phyloP scores from a whole-genome alignment of 1,140 invertebrate species.

The Drosophila azteca region DNA sequence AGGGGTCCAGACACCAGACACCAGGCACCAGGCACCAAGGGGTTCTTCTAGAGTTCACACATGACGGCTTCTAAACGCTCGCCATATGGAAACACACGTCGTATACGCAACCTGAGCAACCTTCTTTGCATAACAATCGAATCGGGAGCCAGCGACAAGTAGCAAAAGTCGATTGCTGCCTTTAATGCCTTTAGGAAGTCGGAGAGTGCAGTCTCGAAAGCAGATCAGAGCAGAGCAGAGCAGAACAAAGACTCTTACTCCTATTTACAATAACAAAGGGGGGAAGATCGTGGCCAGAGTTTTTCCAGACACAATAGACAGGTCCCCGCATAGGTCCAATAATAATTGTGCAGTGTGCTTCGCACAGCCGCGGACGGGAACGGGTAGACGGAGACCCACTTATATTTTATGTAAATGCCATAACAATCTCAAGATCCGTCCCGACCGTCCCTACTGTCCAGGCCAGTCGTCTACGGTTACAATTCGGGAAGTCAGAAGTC shows the following conservation, averaged over 20 bases:
- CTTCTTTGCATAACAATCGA: constrained; percentile 71
- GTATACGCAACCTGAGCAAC: constrained; percentile 74
- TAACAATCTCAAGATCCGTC: constrained; percentile 59
- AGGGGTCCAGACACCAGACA: background rate
- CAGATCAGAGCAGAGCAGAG: constrained; percentile 12
- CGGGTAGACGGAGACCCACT: constrained; percentile 40
- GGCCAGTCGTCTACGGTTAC: constrained; percentile 60
- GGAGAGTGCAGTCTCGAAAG: constrained; percentile 28
- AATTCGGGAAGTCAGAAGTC: constrained; percentile 68
- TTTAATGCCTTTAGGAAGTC: constrained; percentile 82
- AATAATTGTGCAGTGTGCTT: constrained; percentile 68
- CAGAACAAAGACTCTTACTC: constrained; percentile 43
- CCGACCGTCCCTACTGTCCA: constrained; percentile 10
- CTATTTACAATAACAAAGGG: constrained; percentile 67
- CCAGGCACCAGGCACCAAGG: background rate
- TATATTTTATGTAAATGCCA: constrained; percentile 80
- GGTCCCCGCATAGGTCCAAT: constrained; percentile 55
- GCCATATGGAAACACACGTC: constrained; percentile 63
- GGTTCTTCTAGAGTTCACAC: constrained; percentile 48
- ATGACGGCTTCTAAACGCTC: constrained; percentile 12
- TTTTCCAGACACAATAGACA: constrained; percentile 64
- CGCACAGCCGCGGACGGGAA: no score
- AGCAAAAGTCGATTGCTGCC: constrained; percentile 18
- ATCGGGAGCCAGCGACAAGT: constrained; percentile 63
- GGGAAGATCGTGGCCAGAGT: constrained; percentile 57